phyloP scores from a whole-genome alignment of 2,797 vertebrate species.

The Acomys russatus region DNA sequence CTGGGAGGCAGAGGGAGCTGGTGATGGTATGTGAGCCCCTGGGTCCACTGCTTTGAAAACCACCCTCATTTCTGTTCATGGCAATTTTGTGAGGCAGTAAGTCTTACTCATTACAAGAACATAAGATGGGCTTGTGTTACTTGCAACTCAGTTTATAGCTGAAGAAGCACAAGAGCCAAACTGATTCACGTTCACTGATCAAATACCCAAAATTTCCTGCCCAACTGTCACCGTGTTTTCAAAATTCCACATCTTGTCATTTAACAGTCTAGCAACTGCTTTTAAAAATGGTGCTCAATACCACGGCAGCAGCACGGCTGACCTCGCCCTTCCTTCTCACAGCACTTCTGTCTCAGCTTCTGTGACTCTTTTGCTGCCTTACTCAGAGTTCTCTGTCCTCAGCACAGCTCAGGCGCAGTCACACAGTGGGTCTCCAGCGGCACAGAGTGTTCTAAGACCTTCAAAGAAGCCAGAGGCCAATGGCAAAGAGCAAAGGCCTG shows the following conservation, averaged over 20 bases:
- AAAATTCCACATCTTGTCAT: constrained; percentile 10
- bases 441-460: constrained; percentile 22
- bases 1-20: background rate
- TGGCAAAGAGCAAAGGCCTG: background rate
- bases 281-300: background rate
- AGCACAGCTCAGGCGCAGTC: background rate
- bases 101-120: constrained; percentile 51
- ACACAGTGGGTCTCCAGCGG: background rate
- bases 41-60: background rate
- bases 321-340: background rate
- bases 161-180: background rate
- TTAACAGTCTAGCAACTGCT: constrained; percentile 5
- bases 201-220: constrained; percentile 27
- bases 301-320: background rate
- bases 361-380: background rate
- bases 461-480: background rate
- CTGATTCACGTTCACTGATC: background rate
- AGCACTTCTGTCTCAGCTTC: background rate
- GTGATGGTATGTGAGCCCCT: background rate
- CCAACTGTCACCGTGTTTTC: background rate
- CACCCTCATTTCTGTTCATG: background rate
- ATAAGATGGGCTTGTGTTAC: background rate
- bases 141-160: constrained; percentile 24
- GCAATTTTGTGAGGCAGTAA: background rate
- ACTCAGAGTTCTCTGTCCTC: background rate